Conservation (phyloP, 2,797 vertebrate genomes). For the Balearica regulorum region DNA sequence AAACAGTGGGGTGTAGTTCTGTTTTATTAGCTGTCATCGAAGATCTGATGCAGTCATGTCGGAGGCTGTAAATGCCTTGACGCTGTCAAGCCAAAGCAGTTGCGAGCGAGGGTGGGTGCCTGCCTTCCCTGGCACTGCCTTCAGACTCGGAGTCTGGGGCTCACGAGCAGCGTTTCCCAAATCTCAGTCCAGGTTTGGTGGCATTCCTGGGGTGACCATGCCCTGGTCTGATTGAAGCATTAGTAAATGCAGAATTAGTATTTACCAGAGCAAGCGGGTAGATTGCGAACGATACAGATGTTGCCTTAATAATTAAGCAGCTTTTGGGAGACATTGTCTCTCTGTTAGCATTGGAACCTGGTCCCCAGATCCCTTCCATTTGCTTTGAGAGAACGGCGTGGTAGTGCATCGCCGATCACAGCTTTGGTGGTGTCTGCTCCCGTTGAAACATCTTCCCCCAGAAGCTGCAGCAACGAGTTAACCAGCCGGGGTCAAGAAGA, state of each 20-base stretch:
- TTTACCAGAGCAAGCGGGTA: background rate
- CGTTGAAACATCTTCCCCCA: background rate
- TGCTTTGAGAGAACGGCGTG: background rate
- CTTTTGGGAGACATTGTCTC: background rate
- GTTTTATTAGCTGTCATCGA: constrained; percentile 59
- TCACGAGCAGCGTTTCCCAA: background rate
- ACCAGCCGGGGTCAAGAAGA: constrained; percentile 24
- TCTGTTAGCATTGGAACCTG: background rate
- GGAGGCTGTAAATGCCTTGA: constrained; percentile 30
- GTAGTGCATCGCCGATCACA: background rate
- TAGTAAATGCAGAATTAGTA: background rate
- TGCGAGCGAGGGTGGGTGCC: background rate
- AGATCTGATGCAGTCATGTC: constrained; percentile 25
- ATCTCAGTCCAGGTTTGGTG: background rate
- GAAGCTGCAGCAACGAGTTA: background rate
- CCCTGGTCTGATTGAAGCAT: background rate
- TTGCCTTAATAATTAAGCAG: background rate
- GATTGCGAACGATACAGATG: background rate
- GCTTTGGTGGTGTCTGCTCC: background rate
- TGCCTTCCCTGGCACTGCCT: background rate
- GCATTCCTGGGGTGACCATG: background rate
- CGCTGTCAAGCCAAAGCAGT: constrained; percentile 22
- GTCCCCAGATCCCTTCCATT: background rate
- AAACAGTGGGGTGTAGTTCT: constrained; percentile 46
- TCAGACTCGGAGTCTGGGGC: background rate